Percentiles rank a stretch among this genome's conserved stretches.
Conservation (phyloP, 2,113 vertebrate species). For the Ictidomys tridecemlineatus region DNA sequence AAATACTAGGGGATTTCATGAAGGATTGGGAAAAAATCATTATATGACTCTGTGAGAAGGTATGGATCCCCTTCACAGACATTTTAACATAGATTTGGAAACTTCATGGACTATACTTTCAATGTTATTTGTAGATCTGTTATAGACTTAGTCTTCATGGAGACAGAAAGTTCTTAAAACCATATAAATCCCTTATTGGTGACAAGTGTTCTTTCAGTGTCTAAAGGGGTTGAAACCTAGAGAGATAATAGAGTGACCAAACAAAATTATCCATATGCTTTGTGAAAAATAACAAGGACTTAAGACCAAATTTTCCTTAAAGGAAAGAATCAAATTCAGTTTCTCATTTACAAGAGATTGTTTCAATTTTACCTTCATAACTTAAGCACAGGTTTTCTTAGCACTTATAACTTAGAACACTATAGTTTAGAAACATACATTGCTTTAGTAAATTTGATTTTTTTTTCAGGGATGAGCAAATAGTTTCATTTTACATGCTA, state of each 20-base stretch:
- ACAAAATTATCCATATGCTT: neutral
- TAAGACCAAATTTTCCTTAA: slow-evolving; percentile 12
- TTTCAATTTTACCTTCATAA: slow-evolving; percentile 29
- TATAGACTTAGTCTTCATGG: neutral
- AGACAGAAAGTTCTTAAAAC: neutral
- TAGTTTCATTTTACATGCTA: neutral
- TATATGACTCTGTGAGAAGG: neutral
- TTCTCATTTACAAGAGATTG: neutral
- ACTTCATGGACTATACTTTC: neutral
- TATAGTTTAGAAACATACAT: neutral
- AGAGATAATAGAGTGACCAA: slow-evolving; percentile 1
- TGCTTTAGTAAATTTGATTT: neutral
- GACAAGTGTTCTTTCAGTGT: neutral
- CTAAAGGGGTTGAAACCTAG: neutral
- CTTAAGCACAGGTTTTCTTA: slow-evolving; percentile 13
- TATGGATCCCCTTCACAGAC: neutral
- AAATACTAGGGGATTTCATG: neutral
- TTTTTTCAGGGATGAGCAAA: neutral
- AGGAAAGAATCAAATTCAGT: neutral
- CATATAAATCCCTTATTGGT: neutral
- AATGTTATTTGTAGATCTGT: neutral
- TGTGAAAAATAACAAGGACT: neutral
- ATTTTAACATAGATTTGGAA: slow-evolving; percentile 1
- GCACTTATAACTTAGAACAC: neutral
- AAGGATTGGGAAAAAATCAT: neutral